A percentile compares a stretch with the other conserved stretches of the same genome.
These are phyloP conservation scores for Murina feae DNA, from an alignment of 2,113 vertebrate genomes.

Conservation along the genomic window DNA sequence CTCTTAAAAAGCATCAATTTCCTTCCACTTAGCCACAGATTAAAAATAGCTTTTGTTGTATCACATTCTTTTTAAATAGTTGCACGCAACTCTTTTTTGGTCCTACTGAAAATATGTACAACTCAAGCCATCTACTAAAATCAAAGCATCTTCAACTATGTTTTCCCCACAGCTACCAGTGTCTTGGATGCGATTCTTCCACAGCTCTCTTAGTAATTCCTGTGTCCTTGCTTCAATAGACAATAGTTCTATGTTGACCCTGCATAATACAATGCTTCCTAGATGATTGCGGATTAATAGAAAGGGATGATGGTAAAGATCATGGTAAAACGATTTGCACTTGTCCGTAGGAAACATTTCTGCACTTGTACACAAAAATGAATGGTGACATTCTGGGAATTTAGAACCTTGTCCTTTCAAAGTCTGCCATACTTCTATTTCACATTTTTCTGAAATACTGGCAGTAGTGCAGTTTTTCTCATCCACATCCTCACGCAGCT, in stretches of 20 bases:
- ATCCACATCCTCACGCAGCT: not conserved
- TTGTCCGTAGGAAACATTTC: not conserved
- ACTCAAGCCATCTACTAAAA: constrained; percentile 42
- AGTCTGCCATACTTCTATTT: not conserved
- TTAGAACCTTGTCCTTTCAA: not conserved
- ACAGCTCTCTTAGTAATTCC: not conserved
- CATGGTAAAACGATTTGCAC: not conserved
- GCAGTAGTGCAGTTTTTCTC: not conserved
- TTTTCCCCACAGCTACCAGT: not conserved
- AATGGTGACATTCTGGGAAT: not conserved
- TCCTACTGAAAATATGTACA: constrained; percentile 37
- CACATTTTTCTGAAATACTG: not conserved
- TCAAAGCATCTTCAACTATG: constrained; percentile 21
- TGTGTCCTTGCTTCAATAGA: not conserved
- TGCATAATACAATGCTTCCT: not conserved
- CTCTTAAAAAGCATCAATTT: constrained; percentile 28
- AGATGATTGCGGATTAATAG: not conserved
- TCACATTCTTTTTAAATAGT: constrained; percentile 37
- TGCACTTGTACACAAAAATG: not conserved
- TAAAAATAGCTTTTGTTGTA: constrained; percentile 54
- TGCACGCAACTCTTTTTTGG: not conserved
- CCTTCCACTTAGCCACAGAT: constrained; percentile 2
- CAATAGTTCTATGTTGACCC: not conserved
- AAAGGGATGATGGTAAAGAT: not conserved
- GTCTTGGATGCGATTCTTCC: constrained; percentile 14